A percentile compares a stretch with the other conserved stretches of the same genome.
These are phyloP conservation scores for Eolophus roseicapilla DNA, from an alignment of 2,113 vertebrate species.

Conservation along the genomic window DNA sequence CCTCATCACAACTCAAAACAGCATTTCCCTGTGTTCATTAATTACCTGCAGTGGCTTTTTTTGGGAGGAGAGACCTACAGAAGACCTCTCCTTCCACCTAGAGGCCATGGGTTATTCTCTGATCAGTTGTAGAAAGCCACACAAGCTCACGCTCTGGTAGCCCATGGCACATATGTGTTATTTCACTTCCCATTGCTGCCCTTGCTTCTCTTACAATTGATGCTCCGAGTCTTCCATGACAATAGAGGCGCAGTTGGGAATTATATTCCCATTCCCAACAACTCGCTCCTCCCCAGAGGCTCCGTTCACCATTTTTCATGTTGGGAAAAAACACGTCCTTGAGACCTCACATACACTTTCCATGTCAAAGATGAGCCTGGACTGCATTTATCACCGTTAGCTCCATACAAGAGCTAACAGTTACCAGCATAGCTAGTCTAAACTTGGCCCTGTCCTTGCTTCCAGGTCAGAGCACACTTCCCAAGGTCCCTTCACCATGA, in stretches of 20 bases:
- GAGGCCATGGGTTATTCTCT: rapidly evolving
- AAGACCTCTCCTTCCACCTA: neutral
- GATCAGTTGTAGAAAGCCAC: no score
- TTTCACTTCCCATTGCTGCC: neutral
- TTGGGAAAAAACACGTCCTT: neutral
- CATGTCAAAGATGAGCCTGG: neutral
- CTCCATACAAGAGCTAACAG: neutral
- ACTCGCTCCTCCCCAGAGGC: neutral
- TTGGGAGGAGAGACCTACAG: neutral
- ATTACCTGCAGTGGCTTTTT: neutral
- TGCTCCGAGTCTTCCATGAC: neutral
- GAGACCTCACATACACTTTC: neutral
- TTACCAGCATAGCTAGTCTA: neutral
- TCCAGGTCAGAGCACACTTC: neutral
- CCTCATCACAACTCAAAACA: rapidly evolving
- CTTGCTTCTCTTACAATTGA: neutral
- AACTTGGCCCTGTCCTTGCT: neutral
- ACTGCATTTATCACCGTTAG: neutral
- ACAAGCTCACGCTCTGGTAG: rapidly evolving
- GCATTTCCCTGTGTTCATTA: neutral
- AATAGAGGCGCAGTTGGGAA: neutral
- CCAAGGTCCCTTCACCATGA: neutral
- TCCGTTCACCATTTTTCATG: neutral
- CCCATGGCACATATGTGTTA: rapidly evolving
- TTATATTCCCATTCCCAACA: neutral